Percentiles rank a stretch among this genome's conserved stretches.
Conservation (phyloP, 2,797 vertebrate species). For the Manis crassicaudata region DNA sequence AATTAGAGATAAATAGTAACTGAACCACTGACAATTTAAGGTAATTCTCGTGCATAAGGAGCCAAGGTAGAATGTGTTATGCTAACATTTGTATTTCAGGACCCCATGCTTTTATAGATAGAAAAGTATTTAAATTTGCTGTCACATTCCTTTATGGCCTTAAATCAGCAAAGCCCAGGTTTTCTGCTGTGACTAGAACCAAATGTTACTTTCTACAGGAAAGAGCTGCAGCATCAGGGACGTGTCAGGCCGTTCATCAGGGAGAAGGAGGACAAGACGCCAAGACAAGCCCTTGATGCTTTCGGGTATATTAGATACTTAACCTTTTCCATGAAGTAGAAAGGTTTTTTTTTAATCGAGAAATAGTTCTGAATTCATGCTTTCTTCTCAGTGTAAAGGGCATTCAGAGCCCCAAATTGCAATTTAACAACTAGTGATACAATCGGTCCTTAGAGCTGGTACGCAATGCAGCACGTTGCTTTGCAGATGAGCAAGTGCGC, state of each 20-base stretch:
- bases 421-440: neutral
- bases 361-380: neutral
- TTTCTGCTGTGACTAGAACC: conserved; percentile 78
- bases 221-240: conserved; percentile 77
- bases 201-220: conserved; percentile 83
- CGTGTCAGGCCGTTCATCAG: conserved; percentile 83
- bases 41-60: neutral
- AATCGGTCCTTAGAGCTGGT: neutral
- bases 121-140: conserved; percentile 67
- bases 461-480: neutral
- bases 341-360: neutral
- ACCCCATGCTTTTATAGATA: conserved; percentile 9
- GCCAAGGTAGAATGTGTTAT: neutral
- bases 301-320: conserved; percentile 75
- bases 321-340: conserved; percentile 77
- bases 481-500: accelerated
- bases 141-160: conserved; percentile 68
- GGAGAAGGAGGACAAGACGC: conserved; percentile 80
- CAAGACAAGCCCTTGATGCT: conserved; percentile 81
- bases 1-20: conserved; percentile 16
- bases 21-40: neutral
- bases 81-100: conserved; percentile 34
- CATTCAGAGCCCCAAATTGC: neutral
- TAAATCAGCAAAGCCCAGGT: conserved; percentile 73
- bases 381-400: neutral